Base-by-base conservation (phyloP, 2,797 vertebrate genomes). In the Syngnathus rostellatus region DNA sequence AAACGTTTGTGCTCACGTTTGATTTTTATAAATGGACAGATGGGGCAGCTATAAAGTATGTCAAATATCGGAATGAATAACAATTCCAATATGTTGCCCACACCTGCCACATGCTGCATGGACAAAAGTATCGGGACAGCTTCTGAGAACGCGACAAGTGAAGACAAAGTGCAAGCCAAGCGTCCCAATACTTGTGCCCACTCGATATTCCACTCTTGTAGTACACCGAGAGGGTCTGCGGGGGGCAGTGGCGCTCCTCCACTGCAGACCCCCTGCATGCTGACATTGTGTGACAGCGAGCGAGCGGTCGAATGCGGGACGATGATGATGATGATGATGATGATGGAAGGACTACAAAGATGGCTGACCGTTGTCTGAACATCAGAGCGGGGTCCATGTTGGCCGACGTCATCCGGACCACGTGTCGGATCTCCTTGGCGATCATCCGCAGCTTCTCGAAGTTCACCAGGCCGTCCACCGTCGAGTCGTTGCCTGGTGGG, bases 391-490 rank as follows among this genome's bases (percentile, higher is more conserved):
- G 96, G 72, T 99, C 97, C 95, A 98, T 98, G 88, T 95, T 98
- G 59, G 94, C 95, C 0, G 97, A 97, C 31, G 96, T 96, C 95
- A 98, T 94, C 46, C 93, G 88, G 71, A 97, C 88, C 43, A 99
- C 93, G 10, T 97, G 93, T 53, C 95, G 88, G 63, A 99, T 95
- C 83, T 99, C 97, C 78, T 97, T 99, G 70, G 97, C 94, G 64
- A 99, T 98, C 97, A 99, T 99, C 70, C 97, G 86, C 59, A 99
- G 90, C 68, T 99, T 99, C 89, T 99, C 97, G 16, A 98, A 99
- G 85, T 99, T 99, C 58, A 98, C 93, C 71, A 99, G 90, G 2
- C 97, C 96, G 0, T 99, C 97, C 43, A 99, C 94, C 31, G 83
- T 94, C 6, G 96, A 97, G 81, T 99, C 94, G 21, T 99, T 98